Evolutionary conservation across 2,113 vertebrate genomes (phyloP), one percentile per base, ranked within the genome.

Genomic region (Recurvirostra avosetta): DNA sequence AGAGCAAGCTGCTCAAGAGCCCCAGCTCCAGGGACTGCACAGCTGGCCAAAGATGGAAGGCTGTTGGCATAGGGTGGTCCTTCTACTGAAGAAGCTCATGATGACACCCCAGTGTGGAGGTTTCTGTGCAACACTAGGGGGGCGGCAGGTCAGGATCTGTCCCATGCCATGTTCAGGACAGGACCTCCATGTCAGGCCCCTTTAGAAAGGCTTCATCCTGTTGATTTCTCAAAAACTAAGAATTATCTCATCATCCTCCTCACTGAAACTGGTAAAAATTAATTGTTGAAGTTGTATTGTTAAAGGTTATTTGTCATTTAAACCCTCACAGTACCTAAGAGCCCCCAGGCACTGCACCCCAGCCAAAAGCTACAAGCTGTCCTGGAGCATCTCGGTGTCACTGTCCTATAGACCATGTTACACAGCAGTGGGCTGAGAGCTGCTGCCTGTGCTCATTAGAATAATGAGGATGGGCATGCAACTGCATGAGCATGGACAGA

Each of bases 41-140:
- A 73, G 45, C 55, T 67, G 59, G 47, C 56, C 81, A 81, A 75
- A 75, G 52, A 32, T 38, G 47, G 56, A 78, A 89, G 67, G 80
- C 34, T 71, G 56, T n/a, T 1, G 7, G 65, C 45, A 92, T 0
- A 0, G 38, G 0, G 17, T 49, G 29, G 66, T 65, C 34, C 72
- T 88, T 76, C 45, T 85, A 49, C 58, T 71, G 58, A 87, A 86
- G 61, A n/a, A 94, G 38, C 47, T 65, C 78, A 56, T 3, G 18
- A 67, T 18, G 53, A 80, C 36, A 86, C 21, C 29, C 36, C 27
- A 34, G 8, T 20, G 10, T 52, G 29, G 52, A 79, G 68, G 36
- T 25, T 82, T 66, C 73, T 71, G 50, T 49, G 67, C 38, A 77
- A 41, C 19, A 71, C 14, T 2, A 52, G 47, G 36, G 78, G 52